phyloP scores from a whole-genome alignment of 2,888 invertebrate species.

The Agonopterix heracliana region DNA sequence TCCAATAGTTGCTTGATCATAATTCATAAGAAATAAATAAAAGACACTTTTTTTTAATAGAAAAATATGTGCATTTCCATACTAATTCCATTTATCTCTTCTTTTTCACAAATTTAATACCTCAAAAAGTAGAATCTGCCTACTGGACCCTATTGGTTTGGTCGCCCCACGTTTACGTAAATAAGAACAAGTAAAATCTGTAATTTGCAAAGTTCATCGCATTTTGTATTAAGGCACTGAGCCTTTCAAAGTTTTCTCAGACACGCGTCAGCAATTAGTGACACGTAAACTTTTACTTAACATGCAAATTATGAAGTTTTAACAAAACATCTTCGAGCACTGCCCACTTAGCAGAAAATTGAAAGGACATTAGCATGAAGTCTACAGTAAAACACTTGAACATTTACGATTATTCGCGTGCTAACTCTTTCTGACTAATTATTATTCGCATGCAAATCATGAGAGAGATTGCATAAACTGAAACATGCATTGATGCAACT shows the following conservation, averaged over 20 bases:
- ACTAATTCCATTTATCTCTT: no score
- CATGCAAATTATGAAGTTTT: conserved; percentile 5
- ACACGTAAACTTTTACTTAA: conserved; percentile 10
- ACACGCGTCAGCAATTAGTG: conserved; percentile 4
- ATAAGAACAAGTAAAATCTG: no score
- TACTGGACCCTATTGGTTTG: no score
- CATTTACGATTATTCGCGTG: conserved; percentile 3
- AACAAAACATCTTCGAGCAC: neutral
- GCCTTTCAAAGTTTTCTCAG: neutral
- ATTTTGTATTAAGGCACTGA: no score
- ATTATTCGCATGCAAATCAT: conserved; percentile 10
- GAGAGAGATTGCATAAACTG: conserved; percentile 13
- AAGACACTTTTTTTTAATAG: no score
- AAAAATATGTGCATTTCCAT: no score
- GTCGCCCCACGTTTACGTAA: no score
- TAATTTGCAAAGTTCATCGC: no score
- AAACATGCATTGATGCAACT: conserved; percentile 6
- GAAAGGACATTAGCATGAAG: neutral
- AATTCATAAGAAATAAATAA: no score
- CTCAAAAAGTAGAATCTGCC: no score
- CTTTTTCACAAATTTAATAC: no score
- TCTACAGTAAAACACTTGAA: neutral
- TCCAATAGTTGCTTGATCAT: no score
- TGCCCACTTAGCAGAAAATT: neutral
- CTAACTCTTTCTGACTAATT: neutral